Percentiles rank a stretch among this genome's conserved stretches.
Evolutionary conservation across 2,888 invertebrate species (phyloP).

Genomic region (Drosophila picticornis): DNA sequence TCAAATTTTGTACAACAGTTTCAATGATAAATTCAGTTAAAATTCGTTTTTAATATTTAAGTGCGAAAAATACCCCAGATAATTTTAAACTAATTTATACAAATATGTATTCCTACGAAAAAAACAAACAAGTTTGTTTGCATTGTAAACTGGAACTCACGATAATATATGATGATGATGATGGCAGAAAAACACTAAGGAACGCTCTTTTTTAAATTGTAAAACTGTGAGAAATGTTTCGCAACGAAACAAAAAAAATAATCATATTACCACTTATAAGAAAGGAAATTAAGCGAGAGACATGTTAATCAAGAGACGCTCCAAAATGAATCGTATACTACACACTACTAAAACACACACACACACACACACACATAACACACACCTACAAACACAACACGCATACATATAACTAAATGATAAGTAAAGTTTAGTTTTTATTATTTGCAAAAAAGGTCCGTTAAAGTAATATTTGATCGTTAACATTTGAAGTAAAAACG

Average conservation of each 20-base stretch:
- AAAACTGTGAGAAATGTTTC: conserved; percentile 80
- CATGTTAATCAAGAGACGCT: conserved; percentile 53
- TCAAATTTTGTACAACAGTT: conserved; percentile 19
- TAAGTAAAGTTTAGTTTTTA: conserved; percentile 54
- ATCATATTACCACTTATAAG: conserved; percentile 38
- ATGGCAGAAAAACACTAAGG: conserved; percentile 32
- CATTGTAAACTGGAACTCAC: conserved; percentile 40
- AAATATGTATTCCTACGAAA: conserved; percentile 63
- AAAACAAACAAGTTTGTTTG: conserved; percentile 55
- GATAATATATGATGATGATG: conserved; percentile 30
- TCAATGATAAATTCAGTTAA: conserved; percentile 20
- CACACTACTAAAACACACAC: conserved; percentile 26
- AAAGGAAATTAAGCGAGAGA: conserved; percentile 30
- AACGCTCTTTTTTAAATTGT: conserved; percentile 58
- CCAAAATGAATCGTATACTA: conserved; percentile 47
- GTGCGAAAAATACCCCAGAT: conserved; percentile 50
- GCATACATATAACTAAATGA: conserved; percentile 39
- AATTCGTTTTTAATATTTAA: conserved; percentile 30
- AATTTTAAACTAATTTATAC: conserved; percentile 60
- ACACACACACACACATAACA: conserved; percentile 16
- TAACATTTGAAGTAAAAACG: conserved; percentile 29
- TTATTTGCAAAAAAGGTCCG: conserved; percentile 55
- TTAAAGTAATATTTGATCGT: conserved; percentile 49
- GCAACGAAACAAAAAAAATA: conserved; percentile 75
- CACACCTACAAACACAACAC: conserved; percentile 20